Evolutionary conservation across 2,797 vertebrate genomes (phyloP).

Genomic region (Parauchenoglanis ngamensis): DNA sequence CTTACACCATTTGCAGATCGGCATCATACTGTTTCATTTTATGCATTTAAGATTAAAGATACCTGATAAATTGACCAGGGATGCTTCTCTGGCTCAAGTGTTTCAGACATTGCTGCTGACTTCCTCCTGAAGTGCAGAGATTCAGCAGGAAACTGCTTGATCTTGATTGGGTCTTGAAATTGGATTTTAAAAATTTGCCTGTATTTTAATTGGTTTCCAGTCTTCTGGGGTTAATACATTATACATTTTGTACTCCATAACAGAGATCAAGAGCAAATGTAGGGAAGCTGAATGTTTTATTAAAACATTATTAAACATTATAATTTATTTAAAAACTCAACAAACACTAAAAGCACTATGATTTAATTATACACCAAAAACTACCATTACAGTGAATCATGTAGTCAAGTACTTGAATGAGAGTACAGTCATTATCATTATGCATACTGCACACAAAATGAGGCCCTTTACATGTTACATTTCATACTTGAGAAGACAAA

Average conservation of each 20-base stretch:
- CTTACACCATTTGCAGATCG: not conserved
- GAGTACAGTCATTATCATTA: not conserved
- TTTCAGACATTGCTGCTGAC: not conserved
- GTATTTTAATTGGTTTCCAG: not conserved
- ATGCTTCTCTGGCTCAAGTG: not conserved
- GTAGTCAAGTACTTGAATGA: not conserved
- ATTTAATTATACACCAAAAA: not conserved
- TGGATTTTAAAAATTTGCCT: not conserved
- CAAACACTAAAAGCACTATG: not conserved
- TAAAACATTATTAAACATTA: not conserved
- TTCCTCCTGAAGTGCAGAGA: not conserved
- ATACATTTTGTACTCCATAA: not conserved
- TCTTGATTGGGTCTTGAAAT: not conserved
- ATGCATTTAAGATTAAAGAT: not conserved
- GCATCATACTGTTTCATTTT: not conserved
- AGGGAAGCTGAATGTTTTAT: not conserved
- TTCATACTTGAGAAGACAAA: not conserved
- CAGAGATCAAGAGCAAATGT: not conserved
- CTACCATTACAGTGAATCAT: not conserved
- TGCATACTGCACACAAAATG: slow-evolving; percentile 1
- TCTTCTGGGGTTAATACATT: not conserved
- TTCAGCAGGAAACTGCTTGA: not conserved
- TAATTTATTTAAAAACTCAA: not conserved
- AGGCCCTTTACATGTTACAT: not conserved
- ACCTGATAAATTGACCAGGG: not conserved